Conservation (phyloP, 2,888 invertebrate species). For the Acrobeloides nanus region DNA sequence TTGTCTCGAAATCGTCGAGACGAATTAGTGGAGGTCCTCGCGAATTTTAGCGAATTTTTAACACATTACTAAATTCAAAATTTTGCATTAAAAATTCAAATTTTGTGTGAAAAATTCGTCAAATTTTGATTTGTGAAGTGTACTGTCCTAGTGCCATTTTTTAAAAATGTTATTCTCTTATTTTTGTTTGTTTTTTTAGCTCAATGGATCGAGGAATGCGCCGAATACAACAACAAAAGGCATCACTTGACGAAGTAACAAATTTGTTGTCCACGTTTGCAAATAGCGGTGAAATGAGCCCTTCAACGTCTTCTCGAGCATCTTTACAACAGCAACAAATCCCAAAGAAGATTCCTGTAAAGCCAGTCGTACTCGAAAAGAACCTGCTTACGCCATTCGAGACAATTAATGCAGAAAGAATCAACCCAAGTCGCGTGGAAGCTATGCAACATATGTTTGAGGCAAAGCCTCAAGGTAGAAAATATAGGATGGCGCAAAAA, state of each 20-base stretch:
- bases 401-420: conserved; percentile 39
- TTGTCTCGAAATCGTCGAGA: no score
- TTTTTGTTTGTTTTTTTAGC: conserved; percentile 4
- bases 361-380: neutral
- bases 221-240: conserved; percentile 9
- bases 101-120: no score
- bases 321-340: neutral
- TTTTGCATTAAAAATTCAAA: no score
- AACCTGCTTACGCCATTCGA: conserved; percentile 23
- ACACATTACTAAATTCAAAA: no score
- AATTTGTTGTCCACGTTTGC: no score
- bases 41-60: no score
- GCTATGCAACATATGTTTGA: conserved; percentile 52
- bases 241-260: no score
- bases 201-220: conserved; percentile 25
- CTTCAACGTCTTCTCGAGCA: neutral
- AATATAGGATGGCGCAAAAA: no score
- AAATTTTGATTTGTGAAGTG: no score
- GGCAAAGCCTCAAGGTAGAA: no score
- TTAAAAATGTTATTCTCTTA: neutral
- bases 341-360: neutral
- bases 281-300: no score
- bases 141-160: neutral
- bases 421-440: conserved; percentile 47
- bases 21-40: no score